Percentiles rank a stretch among this genome's conserved stretches.
These are phyloP conservation scores for Thamnophis elegans DNA, from an alignment of 2,797 vertebrate species.

Conservation along the genomic window DNA sequence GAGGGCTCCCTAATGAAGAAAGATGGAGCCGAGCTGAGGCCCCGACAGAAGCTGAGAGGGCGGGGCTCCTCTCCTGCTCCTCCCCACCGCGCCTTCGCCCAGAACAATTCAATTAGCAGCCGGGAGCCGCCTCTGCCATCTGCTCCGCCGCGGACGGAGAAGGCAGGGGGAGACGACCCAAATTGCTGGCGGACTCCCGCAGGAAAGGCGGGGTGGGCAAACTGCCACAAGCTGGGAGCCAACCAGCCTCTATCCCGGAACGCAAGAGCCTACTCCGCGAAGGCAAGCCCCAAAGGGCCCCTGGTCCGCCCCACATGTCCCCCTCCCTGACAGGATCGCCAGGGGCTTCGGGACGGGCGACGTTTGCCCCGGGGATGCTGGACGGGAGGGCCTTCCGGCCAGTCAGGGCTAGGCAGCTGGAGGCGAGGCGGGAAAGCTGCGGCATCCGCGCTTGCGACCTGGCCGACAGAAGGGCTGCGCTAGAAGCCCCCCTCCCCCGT, in stretches of 20 bases:
- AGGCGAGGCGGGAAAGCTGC: background rate
- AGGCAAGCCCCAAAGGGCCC: background rate
- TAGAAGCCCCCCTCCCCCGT: background rate
- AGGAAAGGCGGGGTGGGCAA: background rate
- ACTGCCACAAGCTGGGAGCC: background rate
- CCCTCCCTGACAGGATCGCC: background rate
- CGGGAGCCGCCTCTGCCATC: slow-evolving; percentile 1
- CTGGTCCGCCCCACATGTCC: background rate
- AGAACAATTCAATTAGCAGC: slow-evolving; percentile 13
- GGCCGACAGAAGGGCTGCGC: background rate
- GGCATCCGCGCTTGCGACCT: background rate
- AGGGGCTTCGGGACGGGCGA: background rate
- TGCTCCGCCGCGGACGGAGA: background rate
- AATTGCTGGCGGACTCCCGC: background rate
- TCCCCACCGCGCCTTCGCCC: background rate
- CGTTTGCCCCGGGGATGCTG: background rate
- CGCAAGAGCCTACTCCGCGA: background rate
- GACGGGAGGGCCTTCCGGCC: background rate
- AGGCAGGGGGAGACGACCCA: background rate
- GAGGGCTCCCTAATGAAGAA: background rate
- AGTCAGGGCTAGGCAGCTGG: background rate
- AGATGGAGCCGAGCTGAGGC: background rate
- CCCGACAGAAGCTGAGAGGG: background rate
- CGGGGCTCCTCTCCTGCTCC: background rate
- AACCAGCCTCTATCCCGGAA: background rate